Percentiles rank a stretch among this genome's conserved stretches.
Conservation (phyloP, 2,888 invertebrate species). For the Scelioninae gen. 1 region DNA sequence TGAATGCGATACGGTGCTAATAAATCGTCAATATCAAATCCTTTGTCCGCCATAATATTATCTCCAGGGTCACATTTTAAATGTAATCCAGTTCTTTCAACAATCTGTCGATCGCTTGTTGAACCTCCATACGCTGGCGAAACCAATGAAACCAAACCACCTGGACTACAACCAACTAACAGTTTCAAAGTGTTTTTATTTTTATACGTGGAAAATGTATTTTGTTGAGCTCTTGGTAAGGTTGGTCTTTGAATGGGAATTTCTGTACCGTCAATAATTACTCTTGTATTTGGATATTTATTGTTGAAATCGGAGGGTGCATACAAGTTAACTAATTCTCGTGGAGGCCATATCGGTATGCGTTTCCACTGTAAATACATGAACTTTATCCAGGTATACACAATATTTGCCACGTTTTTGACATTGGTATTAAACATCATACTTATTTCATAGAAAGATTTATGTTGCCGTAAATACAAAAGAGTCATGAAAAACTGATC, state of each 20-base stretch:
- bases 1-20: too few species aligned
- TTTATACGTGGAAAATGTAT: too few species aligned
- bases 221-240: slow-evolving; percentile 6
- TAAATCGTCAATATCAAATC: too few species aligned
- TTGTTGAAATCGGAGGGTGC: slow-evolving; percentile 31
- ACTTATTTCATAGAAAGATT: background rate
- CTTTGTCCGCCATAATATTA: too few species aligned
- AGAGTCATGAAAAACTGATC: background rate
- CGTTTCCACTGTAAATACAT: slow-evolving; percentile 43
- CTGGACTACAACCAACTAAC: too few species aligned
- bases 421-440: background rate
- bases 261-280: slow-evolving; percentile 50
- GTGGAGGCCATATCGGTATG: slow-evolving; percentile 34
- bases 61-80: too few species aligned
- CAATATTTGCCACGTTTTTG: slow-evolving; percentile 22
- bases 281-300: slow-evolving; percentile 45
- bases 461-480: background rate
- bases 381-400: slow-evolving; percentile 48
- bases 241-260: slow-evolving; percentile 19
- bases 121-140: too few species aligned
- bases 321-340: slow-evolving; percentile 40
- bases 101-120: too few species aligned
- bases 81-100: too few species aligned
- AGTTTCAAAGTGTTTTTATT: too few species aligned
- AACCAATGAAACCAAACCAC: too few species aligned